Evolutionary conservation across 2,888 invertebrate species (phyloP).

Genomic region (Diplolepis rosae): DNA sequence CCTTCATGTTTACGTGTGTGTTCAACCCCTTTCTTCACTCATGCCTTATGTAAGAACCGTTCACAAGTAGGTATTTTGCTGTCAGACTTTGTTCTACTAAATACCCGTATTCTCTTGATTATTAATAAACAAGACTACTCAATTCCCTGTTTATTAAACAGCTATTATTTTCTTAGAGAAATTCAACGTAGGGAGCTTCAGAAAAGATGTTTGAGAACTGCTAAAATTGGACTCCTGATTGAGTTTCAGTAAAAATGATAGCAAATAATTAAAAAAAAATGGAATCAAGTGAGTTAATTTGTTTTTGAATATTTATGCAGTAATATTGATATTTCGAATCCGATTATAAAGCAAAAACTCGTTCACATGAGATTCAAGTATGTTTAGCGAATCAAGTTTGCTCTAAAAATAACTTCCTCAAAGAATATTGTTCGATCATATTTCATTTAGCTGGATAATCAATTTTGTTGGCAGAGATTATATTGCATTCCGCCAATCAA

Average conservation of each 20-base stretch:
- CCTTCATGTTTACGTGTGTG: constrained; percentile 14
- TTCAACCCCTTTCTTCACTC: background rate
- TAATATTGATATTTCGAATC: too few relatives aligned
- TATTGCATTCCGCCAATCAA: too few relatives aligned
- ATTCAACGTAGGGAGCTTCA: constrained; percentile 9
- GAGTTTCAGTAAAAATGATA: background rate
- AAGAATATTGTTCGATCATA: too few relatives aligned
- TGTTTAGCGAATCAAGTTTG: too few relatives aligned
- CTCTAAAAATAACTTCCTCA: too few relatives aligned
- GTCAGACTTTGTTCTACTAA: constrained; percentile 11
- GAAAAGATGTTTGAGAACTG: background rate
- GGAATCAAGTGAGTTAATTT: constrained; percentile 2
- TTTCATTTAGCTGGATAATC: too few relatives aligned
- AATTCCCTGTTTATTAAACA: background rate
- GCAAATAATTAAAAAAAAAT: constrained; percentile 40
- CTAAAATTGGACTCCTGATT: background rate
- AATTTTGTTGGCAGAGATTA: too few relatives aligned
- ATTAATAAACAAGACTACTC: constrained; percentile 1
- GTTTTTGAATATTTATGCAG: too few relatives aligned
- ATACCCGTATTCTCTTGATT: background rate
- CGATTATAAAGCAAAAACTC: too few relatives aligned
- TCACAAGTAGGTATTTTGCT: constrained; percentile 11
- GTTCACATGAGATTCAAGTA: too few relatives aligned
- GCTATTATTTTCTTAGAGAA: background rate
- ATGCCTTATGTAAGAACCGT: constrained; percentile 4